Conservation (phyloP, 2,113 vertebrate species). For the Egretta garzetta region DNA sequence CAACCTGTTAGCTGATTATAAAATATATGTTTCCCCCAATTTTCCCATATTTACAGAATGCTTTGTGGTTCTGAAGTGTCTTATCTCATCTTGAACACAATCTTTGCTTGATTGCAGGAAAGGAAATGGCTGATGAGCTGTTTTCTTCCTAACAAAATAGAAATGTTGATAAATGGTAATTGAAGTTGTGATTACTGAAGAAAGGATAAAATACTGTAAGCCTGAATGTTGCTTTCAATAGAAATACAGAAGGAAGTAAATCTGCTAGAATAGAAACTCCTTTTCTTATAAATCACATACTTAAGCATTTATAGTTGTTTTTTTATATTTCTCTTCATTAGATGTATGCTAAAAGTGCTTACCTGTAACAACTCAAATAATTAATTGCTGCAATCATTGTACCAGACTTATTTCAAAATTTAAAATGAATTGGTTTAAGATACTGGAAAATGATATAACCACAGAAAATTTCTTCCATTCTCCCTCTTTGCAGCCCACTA, state of each 20-base stretch:
- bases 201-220: not conserved
- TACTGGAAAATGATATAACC: not conserved
- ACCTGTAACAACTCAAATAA: not conserved
- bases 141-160: conserved; percentile 5
- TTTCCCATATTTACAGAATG: not conserved
- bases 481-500: not conserved
- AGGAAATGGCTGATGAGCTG: conserved; percentile 1
- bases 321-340: not conserved
- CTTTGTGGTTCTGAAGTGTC: not conserved
- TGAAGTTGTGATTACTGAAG: not conserved
- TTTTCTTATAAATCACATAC: not conserved
- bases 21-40: not conserved
- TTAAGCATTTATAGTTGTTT: not conserved
- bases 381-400: not conserved
- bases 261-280: not conserved
- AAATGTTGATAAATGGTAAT: conserved; percentile 14
- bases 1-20: not conserved
- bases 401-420: not conserved
- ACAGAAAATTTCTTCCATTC: not conserved
- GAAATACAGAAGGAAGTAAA: not conserved
- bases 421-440: not conserved
- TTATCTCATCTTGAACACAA: not conserved
- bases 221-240: not conserved
- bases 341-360: not conserved
- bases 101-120: not conserved